Conservation (phyloP, 2,888 invertebrate species). For the Xanthorhoe designata region DNA sequence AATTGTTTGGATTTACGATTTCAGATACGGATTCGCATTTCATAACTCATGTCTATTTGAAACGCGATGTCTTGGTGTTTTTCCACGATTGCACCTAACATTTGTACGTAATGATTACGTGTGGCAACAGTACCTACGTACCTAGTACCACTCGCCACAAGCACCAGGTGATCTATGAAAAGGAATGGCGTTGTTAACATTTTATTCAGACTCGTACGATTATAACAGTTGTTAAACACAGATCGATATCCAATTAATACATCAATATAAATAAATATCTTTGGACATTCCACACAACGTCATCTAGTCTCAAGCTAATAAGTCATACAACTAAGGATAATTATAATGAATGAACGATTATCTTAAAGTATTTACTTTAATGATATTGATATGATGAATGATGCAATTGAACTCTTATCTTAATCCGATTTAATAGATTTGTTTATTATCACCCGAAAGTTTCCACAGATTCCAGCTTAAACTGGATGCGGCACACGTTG, state of each 20-base stretch:
- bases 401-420: not conserved
- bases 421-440: not conserved
- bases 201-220: constrained; percentile 10
- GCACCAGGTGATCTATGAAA: constrained; percentile 24
- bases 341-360: not conserved
- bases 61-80: constrained; percentile 42
- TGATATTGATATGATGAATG: not conserved
- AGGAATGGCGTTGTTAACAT: constrained; percentile 26
- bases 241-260: too few species aligned
- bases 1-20: constrained; percentile 14
- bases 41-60: constrained; percentile 34
- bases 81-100: constrained; percentile 47
- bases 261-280: too few species aligned
- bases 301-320: too few species aligned
- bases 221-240: not conserved
- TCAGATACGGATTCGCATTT: constrained; percentile 31
- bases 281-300: too few species aligned
- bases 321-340: not conserved
- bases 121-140: constrained; percentile 26
- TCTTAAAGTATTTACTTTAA: not conserved
- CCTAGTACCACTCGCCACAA: constrained; percentile 18
- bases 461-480: not conserved
- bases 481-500: not conserved
- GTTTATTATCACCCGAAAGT: not conserved
- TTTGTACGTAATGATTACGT: constrained; percentile 35